phyloP scores from a whole-genome alignment of 1,140 invertebrate genomes.

The Drosophila sucinea region DNA sequence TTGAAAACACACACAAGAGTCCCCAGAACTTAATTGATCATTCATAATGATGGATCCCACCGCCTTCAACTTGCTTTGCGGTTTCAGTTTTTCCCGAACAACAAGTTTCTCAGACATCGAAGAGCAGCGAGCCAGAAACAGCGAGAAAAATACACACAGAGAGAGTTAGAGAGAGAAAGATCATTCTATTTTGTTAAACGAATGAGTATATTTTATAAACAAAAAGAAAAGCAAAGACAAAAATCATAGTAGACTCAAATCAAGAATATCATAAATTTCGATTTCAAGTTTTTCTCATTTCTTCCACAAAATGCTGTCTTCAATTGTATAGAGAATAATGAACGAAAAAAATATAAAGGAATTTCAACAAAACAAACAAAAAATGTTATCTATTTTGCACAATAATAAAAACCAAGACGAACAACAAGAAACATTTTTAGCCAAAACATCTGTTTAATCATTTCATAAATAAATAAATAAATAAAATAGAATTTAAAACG shows the following conservation, averaged over 20 bases:
- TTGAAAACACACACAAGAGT: constrained; percentile 8
- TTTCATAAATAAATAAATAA: constrained; percentile 19
- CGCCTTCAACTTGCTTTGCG: constrained; percentile 61
- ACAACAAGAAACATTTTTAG: constrained; percentile 16
- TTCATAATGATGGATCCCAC: constrained; percentile 43
- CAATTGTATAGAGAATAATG: constrained; percentile 5
- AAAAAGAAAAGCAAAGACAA: constrained; percentile 2
- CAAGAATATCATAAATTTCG: constrained; percentile 5
- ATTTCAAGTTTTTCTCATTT: constrained; percentile 3
- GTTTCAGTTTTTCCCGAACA: constrained; percentile 68
- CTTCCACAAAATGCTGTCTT: constrained; percentile 4
- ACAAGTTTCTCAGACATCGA: constrained; percentile 35
- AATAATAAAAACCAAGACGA: constrained; percentile 16
- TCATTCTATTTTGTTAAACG: constrained; percentile 19
- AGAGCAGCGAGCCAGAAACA: constrained; percentile 8
- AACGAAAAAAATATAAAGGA: not conserved
- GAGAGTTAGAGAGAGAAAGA: not conserved
- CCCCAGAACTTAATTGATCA: constrained; percentile 6
- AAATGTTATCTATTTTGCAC: constrained; percentile 41
- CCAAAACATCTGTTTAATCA: constrained; percentile 12
- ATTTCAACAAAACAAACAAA: constrained; percentile 8
- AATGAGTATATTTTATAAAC: constrained; percentile 14
- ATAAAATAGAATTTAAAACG: constrained; percentile 13
- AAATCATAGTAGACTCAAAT: not conserved
- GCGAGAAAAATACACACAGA: not conserved